Conservation (phyloP, 2,797 vertebrate genomes). For the Cynodonichthys magdalenae region DNA sequence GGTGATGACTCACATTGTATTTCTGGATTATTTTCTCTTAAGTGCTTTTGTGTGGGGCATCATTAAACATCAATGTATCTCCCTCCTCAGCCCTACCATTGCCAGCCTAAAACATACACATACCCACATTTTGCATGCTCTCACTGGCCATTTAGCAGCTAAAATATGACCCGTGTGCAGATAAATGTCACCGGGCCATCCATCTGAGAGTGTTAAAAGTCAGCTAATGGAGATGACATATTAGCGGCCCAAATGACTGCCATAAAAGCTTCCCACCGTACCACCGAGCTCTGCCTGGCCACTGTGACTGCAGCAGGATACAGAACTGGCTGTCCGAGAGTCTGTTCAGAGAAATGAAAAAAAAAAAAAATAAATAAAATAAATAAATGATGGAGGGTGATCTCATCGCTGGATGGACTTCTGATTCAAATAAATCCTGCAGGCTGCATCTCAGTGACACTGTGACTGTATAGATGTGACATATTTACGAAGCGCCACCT, state of each 20-base stretch:
- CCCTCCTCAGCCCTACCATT: conserved; percentile 11
- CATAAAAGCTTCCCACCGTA: conserved; percentile 71
- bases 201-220: conserved; percentile 75
- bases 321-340: conserved; percentile 41
- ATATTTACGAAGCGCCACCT: conserved; percentile 31
- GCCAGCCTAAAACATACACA: conserved; percentile 44
- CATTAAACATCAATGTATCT: conserved; percentile 75
- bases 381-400: conserved; percentile 44
- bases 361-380: too few relatives aligned
- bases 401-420: conserved; percentile 56
- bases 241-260: conserved; percentile 77
- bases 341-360: conserved; percentile 33
- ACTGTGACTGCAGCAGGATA: conserved; percentile 55
- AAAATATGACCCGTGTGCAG: conserved; percentile 71
- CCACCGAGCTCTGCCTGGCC: conserved; percentile 53
- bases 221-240: conserved; percentile 81
- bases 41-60: conserved; percentile 62
- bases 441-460: conserved; percentile 10
- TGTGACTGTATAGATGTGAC: conserved; percentile 29
- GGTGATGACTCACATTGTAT: conserved; percentile 61
- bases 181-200: conserved; percentile 79
- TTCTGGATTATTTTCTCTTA: conserved; percentile 69
- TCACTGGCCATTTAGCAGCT: conserved; percentile 65
- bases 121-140: conserved; percentile 52
- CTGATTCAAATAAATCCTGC: conserved; percentile 41